Base-by-base conservation (phyloP, 2,888 invertebrate genomes). In the Morpho achilles region DNA sequence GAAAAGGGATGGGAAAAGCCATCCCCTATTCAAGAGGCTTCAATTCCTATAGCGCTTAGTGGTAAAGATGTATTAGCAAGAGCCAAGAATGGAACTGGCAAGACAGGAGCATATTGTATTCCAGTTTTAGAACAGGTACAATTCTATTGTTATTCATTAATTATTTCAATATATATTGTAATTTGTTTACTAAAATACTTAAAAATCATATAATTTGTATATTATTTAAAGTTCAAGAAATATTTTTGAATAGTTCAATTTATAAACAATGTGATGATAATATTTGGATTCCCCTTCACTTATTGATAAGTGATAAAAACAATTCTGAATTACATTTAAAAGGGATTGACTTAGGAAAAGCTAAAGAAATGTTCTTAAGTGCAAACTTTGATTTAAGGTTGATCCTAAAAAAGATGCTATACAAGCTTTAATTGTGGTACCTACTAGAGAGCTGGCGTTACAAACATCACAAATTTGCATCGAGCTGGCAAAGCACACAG, bases 1-100 rank as follows among this genome's bases (percentile, higher is more conserved):
- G 99, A 99, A 87, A 99, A 99, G 91, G 99, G 99, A 62, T 99
- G 98, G 99, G 99, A 99, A 85, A 97, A 98, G 88, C 99, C 99
- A 58, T 98, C 98, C 64, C 99, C 99, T 41, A 99, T 99, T 91
- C 99, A 99, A 93, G 99, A 99, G 93, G 98, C 98, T 76, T 97
- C 99, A 82, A 99, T 99, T 91, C 99, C 99, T 64, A 97, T 99
- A 78, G 99, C 99, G 68, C 93, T 99, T 72, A 96, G 98, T 76
- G 99, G 99, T 76, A 96, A 98, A 91, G 99, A 99, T 91, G 95
- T 99, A 73, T 93, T 99, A 76, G 99, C 99, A 62, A 94, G 99
- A 85, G 99, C 99, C 72, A 99, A 99, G 92, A 99, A 99, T 91
- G 99, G 99, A 75, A 99, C 99, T 71, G 99, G 94, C 77, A 99